These are phyloP conservation scores for Anthoptus insignis DNA, from an alignment of 2,888 invertebrate species.

Conservation along the genomic window DNA sequence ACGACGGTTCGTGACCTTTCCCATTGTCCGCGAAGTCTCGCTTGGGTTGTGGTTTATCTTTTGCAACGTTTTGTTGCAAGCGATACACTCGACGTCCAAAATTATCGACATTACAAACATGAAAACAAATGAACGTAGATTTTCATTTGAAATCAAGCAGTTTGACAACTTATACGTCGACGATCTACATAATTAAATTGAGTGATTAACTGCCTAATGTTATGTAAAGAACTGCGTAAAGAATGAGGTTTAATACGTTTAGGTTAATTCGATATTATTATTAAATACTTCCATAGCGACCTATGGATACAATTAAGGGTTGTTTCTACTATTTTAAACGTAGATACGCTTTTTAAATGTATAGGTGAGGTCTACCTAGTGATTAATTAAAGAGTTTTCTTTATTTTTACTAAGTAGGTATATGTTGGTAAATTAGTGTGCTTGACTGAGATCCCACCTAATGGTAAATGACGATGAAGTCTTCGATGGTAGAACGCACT, in stretches of 20 bases:
- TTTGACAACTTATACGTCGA: conserved; percentile 62
- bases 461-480: too few species aligned
- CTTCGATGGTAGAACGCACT: too few species aligned
- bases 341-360: too few species aligned
- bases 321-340: too few species aligned
- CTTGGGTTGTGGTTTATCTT: conserved; percentile 74
- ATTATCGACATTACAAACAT: conserved; percentile 81
- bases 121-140: conserved; percentile 73
- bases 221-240: conserved; percentile 54
- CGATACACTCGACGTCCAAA: conserved; percentile 83
- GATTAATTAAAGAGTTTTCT: too few species aligned
- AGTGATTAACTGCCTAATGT: conserved; percentile 48
- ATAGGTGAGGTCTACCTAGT: too few species aligned
- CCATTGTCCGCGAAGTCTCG: conserved; percentile 67
- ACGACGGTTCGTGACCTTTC: conserved; percentile 71
- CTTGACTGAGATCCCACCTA: too few species aligned
- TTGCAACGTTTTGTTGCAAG: conserved; percentile 84
- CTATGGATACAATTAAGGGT: too few species aligned
- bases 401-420: too few species aligned
- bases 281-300: too few species aligned
- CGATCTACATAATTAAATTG: conserved; percentile 53
- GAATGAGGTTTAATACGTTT: conserved; percentile 56
- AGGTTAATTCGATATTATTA: too few species aligned
- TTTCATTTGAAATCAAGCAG: conserved; percentile 46
- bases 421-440: too few species aligned